Conservation (phyloP, 2,888 invertebrate genomes). For the Poecilobothrus nobilitatus region DNA sequence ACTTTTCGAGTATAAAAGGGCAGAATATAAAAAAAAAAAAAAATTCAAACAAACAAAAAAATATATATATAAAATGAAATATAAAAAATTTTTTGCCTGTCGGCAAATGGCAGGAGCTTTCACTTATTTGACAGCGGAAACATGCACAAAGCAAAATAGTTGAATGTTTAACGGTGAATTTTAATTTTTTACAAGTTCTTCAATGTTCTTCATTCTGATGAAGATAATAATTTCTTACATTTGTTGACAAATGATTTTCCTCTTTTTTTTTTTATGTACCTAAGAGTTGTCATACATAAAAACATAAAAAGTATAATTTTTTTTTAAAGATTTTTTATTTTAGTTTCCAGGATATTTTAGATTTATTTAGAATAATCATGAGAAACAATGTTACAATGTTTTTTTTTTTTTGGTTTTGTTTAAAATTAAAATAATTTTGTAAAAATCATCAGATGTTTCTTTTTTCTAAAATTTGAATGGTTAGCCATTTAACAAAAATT, state of each 20-base stretch:
- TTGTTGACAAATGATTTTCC: constrained; percentile 6
- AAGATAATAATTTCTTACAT: constrained; percentile 1
- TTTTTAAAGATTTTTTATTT: too few species aligned
- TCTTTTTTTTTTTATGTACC: background rate
- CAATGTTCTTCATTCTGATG: background rate
- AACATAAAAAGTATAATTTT: too few species aligned
- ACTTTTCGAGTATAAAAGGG: background rate
- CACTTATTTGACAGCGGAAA: constrained; percentile 1
- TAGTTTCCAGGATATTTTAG: too few species aligned
- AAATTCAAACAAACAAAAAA: background rate
- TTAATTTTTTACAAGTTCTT: background rate
- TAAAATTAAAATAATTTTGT: too few species aligned
- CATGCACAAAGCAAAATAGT: background rate
- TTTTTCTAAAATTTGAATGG: too few species aligned
- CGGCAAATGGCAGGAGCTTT: background rate
- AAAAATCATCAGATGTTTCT: too few species aligned
- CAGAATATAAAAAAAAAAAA: background rate
- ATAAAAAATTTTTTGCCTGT: background rate
- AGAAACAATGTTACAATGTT: too few species aligned
- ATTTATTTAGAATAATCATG: too few species aligned
- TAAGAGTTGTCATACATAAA: too few species aligned
- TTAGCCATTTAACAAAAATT: too few species aligned
- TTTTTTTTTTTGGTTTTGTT: too few species aligned
- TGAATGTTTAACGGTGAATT: background rate
- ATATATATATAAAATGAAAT: background rate